Conservation (phyloP, 2,888 invertebrate species). For the Seira ritae region DNA sequence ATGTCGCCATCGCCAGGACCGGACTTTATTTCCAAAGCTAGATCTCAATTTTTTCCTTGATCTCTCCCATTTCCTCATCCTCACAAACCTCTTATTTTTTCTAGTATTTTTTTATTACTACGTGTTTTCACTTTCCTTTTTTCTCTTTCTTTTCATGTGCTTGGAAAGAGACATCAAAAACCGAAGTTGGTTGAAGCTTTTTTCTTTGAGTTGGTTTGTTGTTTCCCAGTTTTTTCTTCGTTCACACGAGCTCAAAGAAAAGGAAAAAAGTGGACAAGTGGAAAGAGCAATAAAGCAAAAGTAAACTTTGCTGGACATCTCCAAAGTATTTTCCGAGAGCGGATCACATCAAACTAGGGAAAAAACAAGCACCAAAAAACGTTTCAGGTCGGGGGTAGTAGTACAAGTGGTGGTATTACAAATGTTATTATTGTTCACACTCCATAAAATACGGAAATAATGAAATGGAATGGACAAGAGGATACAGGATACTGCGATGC, state of each 20-base stretch:
- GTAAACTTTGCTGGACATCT: conserved; percentile 54
- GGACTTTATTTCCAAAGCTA: conserved; percentile 36
- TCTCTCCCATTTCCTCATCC: not conserved
- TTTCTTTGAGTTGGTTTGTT: conserved; percentile 40
- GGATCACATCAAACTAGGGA: not conserved
- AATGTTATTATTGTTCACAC: conserved; percentile 42
- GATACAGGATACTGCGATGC: too few relatives aligned
- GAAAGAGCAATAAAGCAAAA: conserved; percentile 64
- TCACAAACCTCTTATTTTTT: not conserved
- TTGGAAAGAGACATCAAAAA: conserved; percentile 29
- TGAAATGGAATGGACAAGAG: conserved; percentile 31
- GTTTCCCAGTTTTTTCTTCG: too few relatives aligned
- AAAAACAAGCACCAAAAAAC: conserved; percentile 5
- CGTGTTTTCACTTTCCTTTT: not conserved
- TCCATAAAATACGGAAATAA: conserved; percentile 47
- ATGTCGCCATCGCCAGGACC: too few relatives aligned
- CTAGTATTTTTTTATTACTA: too few relatives aligned
- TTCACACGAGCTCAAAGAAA: conserved; percentile 13
- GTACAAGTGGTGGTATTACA: too few relatives aligned
- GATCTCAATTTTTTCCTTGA: conserved; percentile 37
- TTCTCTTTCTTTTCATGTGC: not conserved
- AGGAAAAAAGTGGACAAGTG: conserved; percentile 54
- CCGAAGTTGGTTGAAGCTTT: too few relatives aligned
- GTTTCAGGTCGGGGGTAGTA: too few relatives aligned
- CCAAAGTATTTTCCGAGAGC: not conserved